These are phyloP conservation scores for Latrodectus elegans DNA, from an alignment of 2,888 invertebrate species.

Conservation along the genomic window DNA sequence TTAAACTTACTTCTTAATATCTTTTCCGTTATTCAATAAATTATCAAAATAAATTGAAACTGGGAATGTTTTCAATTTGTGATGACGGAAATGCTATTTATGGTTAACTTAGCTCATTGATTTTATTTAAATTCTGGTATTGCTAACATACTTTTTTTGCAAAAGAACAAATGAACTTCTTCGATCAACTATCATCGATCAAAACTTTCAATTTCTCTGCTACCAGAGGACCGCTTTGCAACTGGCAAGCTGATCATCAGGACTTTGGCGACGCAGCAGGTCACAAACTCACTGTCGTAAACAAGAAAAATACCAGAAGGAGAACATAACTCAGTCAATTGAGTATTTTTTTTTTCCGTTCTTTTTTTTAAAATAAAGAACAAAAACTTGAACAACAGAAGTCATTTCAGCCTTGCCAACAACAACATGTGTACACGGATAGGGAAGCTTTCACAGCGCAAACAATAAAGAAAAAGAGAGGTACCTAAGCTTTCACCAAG, in stretches of 20 bases:
- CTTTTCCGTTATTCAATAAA: too few species aligned
- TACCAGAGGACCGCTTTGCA: constrained; percentile 1
- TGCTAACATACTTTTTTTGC: too few species aligned
- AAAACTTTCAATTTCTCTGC: constrained; percentile 20
- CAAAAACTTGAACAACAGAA: constrained; percentile 30
- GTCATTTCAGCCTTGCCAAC: constrained; percentile 21
- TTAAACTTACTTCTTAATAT: too few species aligned
- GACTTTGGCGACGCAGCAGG: background rate
- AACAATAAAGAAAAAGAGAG: constrained; percentile 27
- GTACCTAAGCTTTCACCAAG: constrained; percentile 27
- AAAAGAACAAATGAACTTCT: too few species aligned
- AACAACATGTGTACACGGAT: constrained; percentile 35
- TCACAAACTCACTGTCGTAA: constrained; percentile 29
- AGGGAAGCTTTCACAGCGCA: background rate
- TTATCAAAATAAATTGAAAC: too few species aligned
- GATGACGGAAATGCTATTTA: too few species aligned
- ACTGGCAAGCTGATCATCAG: background rate
- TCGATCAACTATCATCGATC: constrained; percentile 15
- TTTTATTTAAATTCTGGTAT: too few species aligned
- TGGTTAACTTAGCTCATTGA: too few species aligned
- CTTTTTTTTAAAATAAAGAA: too few species aligned
- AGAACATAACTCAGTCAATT: background rate
- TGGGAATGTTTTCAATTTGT: too few species aligned
- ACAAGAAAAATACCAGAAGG: constrained; percentile 40
- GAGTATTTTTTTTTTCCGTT: too few species aligned